These are phyloP conservation scores for Phycodurus eques DNA, from an alignment of 2,113 vertebrate genomes.

Conservation along the genomic window DNA sequence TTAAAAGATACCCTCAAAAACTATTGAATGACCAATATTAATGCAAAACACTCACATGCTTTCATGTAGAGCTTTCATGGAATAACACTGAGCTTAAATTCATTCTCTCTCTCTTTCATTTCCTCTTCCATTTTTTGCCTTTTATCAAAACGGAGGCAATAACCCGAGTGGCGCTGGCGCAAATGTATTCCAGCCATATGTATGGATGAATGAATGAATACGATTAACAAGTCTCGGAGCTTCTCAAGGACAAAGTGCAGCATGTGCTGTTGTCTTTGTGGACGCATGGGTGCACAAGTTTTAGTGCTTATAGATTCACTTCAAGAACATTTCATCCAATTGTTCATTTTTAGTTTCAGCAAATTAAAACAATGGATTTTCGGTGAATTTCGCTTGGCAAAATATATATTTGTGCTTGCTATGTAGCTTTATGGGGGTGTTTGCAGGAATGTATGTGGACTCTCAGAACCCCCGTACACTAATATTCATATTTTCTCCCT, in stretches of 20 bases:
- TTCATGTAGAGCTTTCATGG: constrained; percentile 7
- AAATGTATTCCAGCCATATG: constrained; percentile 63
- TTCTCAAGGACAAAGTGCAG: constrained; percentile 68
- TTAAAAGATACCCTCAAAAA: background rate
- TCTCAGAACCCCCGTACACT: no score
- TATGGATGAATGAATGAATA: constrained; percentile 67
- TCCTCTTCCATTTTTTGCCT: constrained; percentile 15
- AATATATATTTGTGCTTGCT: background rate
- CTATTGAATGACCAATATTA: constrained; percentile 7
- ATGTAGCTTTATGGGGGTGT: no score
- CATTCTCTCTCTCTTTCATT: constrained; percentile 18
- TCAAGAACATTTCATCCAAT: background rate
- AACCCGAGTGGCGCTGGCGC: constrained; percentile 44
- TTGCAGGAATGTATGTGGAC: no score
- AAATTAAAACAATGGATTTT: background rate
- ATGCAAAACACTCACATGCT: constrained; percentile 10
- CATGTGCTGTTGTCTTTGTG: constrained; percentile 5
- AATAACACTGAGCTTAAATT: constrained; percentile 28
- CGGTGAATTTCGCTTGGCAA: background rate
- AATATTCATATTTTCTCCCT: no score
- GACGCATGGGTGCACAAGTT: background rate
- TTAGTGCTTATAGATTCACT: background rate
- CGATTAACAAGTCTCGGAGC: constrained; percentile 55
- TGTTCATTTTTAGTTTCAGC: background rate
- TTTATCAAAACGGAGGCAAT: constrained; percentile 56